Percentiles rank a stretch among this genome's conserved stretches.
Conservation (phyloP, 2,113 vertebrate genomes). For the Conger conger region DNA sequence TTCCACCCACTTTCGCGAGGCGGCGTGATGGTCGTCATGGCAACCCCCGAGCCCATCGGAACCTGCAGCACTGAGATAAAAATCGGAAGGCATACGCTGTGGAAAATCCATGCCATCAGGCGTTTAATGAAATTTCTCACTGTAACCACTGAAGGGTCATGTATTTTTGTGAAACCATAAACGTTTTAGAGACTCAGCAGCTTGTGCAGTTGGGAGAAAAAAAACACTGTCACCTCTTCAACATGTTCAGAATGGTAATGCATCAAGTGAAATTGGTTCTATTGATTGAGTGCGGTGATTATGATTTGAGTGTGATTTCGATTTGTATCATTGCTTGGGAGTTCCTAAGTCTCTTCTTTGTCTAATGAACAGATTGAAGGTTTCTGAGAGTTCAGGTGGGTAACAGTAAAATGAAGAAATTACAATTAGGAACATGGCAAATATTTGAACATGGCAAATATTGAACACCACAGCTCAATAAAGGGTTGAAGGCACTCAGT, state of each 20-base stretch:
- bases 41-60: conserved; percentile 27
- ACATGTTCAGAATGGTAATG: neutral
- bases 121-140: neutral
- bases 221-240: neutral
- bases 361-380: neutral
- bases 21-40: conserved; percentile 32
- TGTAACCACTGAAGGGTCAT: neutral
- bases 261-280: neutral
- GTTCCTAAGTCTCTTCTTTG: neutral
- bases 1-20: conserved; percentile 25
- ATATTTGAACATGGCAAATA: neutral
- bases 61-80: conserved; percentile 27
- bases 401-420: neutral
- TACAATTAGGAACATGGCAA: neutral
- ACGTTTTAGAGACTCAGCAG: neutral
- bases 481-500: neutral
- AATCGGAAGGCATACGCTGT: conserved; percentile 29
- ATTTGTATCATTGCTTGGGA: neutral
- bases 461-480: neutral
- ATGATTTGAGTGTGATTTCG: neutral
- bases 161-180: too few species aligned
- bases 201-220: neutral
- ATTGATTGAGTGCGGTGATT: neutral
- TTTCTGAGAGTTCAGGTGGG: neutral
- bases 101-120: neutral